Conservation (phyloP, 2,797 vertebrate species). For the Australoheros facetus region DNA sequence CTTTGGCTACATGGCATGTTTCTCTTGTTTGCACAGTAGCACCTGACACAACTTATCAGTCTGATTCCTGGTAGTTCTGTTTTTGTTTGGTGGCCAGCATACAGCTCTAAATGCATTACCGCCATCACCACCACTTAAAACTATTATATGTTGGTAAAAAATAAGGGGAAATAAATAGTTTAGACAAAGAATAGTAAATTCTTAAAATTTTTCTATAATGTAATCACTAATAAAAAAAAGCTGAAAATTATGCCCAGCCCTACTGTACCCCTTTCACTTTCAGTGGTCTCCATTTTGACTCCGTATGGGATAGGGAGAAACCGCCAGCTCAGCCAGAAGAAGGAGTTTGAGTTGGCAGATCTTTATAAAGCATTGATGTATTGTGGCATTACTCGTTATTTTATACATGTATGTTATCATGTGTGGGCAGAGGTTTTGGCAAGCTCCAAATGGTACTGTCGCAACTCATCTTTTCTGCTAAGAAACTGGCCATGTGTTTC, state of each 20-base stretch:
- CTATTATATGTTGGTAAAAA: no score
- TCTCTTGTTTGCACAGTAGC: no score
- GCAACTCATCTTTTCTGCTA: neutral
- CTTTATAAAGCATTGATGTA: neutral
- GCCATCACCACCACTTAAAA: no score
- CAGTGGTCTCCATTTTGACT: neutral
- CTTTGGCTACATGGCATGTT: neutral
- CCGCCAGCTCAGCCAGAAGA: neutral
- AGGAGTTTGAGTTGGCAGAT: no score
- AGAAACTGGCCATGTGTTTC: neutral
- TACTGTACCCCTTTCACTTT: neutral
- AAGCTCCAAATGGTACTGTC: neutral
- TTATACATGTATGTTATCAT: neutral
- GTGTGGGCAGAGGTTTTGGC: neutral
- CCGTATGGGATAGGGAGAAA: rapidly evolving
- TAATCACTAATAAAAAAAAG: neutral
- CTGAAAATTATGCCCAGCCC: neutral
- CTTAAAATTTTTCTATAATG: neutral
- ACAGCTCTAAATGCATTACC: no score
- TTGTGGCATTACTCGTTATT: neutral
- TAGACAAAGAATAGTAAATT: neutral
- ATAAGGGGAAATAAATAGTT: no score
- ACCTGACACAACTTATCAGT: no score
- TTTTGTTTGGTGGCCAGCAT: no score
- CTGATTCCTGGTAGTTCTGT: no score